Base-by-base conservation (phyloP, 2,113 vertebrate genomes). In the Sterrhoptilus dennistouni region DNA sequence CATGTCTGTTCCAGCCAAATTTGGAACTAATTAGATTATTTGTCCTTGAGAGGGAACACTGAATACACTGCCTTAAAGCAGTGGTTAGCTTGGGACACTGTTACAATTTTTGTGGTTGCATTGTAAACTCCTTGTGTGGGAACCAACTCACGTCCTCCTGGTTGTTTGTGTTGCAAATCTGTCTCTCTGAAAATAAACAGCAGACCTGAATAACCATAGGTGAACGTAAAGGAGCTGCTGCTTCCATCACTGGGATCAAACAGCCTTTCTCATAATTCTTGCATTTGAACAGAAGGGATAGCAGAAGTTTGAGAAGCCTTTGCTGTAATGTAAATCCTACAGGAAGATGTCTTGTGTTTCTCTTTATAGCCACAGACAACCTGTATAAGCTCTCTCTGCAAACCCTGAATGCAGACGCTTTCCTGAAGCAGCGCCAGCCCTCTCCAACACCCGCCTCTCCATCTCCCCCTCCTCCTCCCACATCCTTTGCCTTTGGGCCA, bases 381-480 rank as follows among this genome's bases (percentile, higher is more conserved):
- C 99, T 99, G 60, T 99, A 99, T 93, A 99, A 99, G 98, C 98
- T 99, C 72, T 99, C 99, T 93, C 97, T 99, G 64, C 99, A 99
- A 98, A 99, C 99, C 25, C 98, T 99, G 97, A 99, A 99, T 4
- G 99, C 99, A 94, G 99, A 99, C 86, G 98, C 98, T 66, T 99
- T 99, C 97, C 98, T 99, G 97, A 99, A 99, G 96, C 98, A 99
- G 98, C 98, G 98, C 71, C 98, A 98, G 31, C 97, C 97, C 96
- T 98, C 99, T 7, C 98, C 98, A 1, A 97, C 98, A 12, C 97
- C 98, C 2, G 97, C 98, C 92, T 98, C 98, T 89, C 98, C 98
- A 9, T 99, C 99, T 18, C 98, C 99, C 50, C 96, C 95, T 83
- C 92, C 99, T 1, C 98, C 99, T 1, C 97, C 98, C 0, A 85